Evolutionary conservation across 2,888 invertebrate genomes (phyloP), one percentile per base, ranked within the genome.

Genomic region (Coleophora deauratella): DNA sequence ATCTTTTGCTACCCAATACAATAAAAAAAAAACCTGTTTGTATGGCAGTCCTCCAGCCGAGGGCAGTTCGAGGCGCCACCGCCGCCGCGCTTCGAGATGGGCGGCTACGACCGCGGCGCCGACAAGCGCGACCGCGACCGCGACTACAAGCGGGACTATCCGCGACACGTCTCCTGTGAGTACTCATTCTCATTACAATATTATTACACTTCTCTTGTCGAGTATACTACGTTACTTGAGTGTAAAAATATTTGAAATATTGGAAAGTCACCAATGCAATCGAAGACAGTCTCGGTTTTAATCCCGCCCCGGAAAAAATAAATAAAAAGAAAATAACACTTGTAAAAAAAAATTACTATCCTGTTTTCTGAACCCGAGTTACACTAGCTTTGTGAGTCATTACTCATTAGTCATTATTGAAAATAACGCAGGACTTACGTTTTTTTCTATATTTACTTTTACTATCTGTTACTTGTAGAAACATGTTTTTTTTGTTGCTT

Each of bases 11-110:
- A 37, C 28, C 30, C 28, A 9, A 27, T n/a, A 9, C 30, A 1
- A 42, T 37, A 43, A n/a, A n/a, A n/a, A n/a, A n/a, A n/a, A n/a
- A n/a, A n/a, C n/a, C 21, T 21, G 21, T 21, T 21, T 21, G 21
- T 21, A 6, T 21, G 21, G 3, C 59, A 80, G 79, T 55, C 77
- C 3, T 72, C 79, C 2, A 72, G 62, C 42, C 71, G 79, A 12
- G 54, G 78, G 27, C 87, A 84, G 59, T 88, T 87, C 55, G 88
- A 88, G 54, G 84, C 88, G 35, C 88, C 89, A 33, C 87, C 88
- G 38, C 87, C 88, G 45, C 88, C 88, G 28, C 85, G 88, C 33
- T 88, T 88, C 66, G 88, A 89, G 55, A 59, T 86, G 60, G 52
- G 77, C 7, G 59, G 53, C 51, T 79, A 84, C 59, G 85, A 85